These are phyloP conservation scores for Dolichallabes microphthalmus DNA, from an alignment of 2,113 vertebrate genomes.

Conservation along the genomic window DNA sequence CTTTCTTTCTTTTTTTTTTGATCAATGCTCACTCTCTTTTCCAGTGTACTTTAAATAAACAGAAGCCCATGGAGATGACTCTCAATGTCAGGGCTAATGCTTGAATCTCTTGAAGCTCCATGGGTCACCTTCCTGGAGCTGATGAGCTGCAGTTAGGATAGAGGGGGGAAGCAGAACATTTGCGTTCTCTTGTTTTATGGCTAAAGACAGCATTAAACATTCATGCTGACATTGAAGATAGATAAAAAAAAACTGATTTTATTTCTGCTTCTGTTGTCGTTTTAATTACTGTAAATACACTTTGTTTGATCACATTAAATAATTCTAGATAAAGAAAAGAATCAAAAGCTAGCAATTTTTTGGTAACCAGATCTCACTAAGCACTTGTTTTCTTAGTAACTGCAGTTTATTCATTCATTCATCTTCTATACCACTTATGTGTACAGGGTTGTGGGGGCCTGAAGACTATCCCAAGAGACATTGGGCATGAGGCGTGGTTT, in stretches of 20 bases:
- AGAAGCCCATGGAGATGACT: conserved; percentile 55
- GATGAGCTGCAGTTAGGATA: conserved; percentile 2
- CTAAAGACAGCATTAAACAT: neutral
- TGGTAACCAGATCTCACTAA: neutral
- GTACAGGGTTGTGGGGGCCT: too few species aligned
- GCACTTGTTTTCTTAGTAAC: neutral
- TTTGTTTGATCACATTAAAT: neutral
- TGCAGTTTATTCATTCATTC: neutral
- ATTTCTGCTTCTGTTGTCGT: neutral
- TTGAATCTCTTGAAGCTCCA: conserved; percentile 21
- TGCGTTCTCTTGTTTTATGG: neutral
- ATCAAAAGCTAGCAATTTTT: neutral
- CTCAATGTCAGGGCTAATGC: conserved; percentile 57
- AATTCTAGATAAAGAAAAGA: neutral
- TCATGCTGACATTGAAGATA: neutral
- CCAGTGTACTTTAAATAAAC: conserved; percentile 55
- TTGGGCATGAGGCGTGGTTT: too few species aligned
- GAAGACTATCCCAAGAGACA: too few species aligned
- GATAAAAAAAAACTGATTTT: neutral
- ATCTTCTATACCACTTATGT: too few species aligned
- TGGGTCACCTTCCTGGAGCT: conserved; percentile 44
- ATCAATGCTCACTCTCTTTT: conserved; percentile 46
- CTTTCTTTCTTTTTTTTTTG: conserved; percentile 59
- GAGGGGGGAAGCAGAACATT: neutral
- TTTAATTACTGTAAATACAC: neutral